A percentile compares a stretch with the other conserved stretches of the same genome.
These are phyloP conservation scores for Drosophila funebris DNA, from an alignment of 1,140 invertebrate species.

Conservation along the genomic window DNA sequence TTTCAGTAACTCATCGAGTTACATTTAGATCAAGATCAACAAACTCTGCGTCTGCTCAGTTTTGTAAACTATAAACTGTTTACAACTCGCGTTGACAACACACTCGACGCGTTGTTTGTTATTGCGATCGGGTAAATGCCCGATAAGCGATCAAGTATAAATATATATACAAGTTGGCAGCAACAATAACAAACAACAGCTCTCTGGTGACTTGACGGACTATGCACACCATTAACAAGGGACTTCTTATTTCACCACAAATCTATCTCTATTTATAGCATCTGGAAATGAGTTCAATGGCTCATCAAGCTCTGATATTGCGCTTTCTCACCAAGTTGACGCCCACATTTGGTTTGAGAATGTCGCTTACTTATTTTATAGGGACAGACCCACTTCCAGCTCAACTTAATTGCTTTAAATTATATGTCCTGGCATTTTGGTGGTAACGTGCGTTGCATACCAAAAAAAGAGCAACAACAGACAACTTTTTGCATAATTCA, in stretches of 20 bases:
- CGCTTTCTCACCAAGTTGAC: slow-evolving; percentile 1
- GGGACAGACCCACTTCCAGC: not conserved
- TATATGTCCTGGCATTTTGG: slow-evolving; percentile 35
- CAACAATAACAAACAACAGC: slow-evolving; percentile 45
- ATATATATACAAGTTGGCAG: slow-evolving; percentile 24
- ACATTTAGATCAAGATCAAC: slow-evolving; percentile 55
- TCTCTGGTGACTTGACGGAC: not conserved
- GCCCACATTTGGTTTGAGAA: slow-evolving; percentile 15
- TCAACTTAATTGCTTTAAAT: slow-evolving; percentile 53
- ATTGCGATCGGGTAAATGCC: slow-evolving; percentile 40
- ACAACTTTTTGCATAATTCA: slow-evolving; percentile 63
- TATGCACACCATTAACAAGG: slow-evolving; percentile 17
- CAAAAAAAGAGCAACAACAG: slow-evolving; percentile 4
- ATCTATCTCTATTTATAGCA: slow-evolving; percentile 49
- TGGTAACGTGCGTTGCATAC: slow-evolving; percentile 51
- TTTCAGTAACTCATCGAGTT: not conserved
- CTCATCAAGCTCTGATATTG: slow-evolving; percentile 13
- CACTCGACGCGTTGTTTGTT: slow-evolving; percentile 27
- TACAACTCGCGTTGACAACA: slow-evolving; percentile 47
- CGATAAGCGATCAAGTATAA: slow-evolving; percentile 55
- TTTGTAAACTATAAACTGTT: slow-evolving; percentile 41
- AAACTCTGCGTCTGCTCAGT: too few relatives aligned
- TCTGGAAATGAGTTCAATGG: slow-evolving; percentile 45
- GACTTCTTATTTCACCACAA: slow-evolving; percentile 11
- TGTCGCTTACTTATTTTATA: not conserved